These are phyloP conservation scores for Unio delphinus DNA, from an alignment of 2,888 invertebrate genomes.

Conservation along the genomic window DNA sequence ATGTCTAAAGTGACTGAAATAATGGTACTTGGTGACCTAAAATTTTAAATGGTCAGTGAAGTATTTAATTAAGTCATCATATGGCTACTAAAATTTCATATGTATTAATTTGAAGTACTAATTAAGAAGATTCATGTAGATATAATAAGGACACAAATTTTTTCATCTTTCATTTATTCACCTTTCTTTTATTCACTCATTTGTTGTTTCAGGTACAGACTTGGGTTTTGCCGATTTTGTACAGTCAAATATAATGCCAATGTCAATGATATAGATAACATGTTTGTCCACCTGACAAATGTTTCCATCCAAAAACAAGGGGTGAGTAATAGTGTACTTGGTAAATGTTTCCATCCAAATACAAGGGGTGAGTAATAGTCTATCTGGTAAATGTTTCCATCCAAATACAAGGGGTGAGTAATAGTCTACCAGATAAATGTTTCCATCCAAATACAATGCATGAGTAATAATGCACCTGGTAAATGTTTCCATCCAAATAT, in stretches of 20 bases:
- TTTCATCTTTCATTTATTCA: background rate
- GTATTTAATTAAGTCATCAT: no score
- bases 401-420: no score
- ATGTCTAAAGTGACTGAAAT: no score
- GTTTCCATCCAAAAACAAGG: slow-evolving; percentile 99
- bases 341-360: slow-evolving; percentile 88
- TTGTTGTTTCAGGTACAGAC: slow-evolving; percentile 76
- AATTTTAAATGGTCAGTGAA: no score
- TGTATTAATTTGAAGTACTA: background rate
- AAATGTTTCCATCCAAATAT: no score
- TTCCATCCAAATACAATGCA: no score
- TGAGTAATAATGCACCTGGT: no score
- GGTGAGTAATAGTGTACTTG: slow-evolving; percentile 73
- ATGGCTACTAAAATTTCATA: no score
- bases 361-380: slow-evolving; percentile 61
- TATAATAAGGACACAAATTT: background rate
- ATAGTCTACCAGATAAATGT: no score
- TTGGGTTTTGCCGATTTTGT: slow-evolving; percentile 96
- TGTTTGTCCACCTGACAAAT: slow-evolving; percentile 94
- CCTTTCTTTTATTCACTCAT: background rate
- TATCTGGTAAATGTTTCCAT: no score
- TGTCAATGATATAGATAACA: slow-evolving; percentile 71
- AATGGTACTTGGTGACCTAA: no score
- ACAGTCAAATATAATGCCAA: slow-evolving; percentile 86
- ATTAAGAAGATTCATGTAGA: background rate